These are phyloP conservation scores for Uloborus diversus DNA, from an alignment of 1,140 invertebrate genomes.

Conservation along the genomic window DNA sequence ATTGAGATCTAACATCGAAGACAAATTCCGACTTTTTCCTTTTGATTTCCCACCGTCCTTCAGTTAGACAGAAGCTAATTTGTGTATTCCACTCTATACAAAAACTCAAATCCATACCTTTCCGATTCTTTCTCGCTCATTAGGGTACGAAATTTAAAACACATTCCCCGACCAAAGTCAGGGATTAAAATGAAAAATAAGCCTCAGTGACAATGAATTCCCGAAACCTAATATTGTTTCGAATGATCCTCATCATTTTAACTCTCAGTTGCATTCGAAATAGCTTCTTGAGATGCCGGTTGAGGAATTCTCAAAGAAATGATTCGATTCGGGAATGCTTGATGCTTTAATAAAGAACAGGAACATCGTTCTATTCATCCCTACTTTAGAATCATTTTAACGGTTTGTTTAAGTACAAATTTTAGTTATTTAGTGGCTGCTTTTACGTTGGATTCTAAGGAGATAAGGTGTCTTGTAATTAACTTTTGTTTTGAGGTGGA, in stretches of 20 bases:
- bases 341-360: conserved; percentile 17
- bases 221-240: conserved; percentile 15
- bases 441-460: conserved; percentile 25
- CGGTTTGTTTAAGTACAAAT: conserved; percentile 28
- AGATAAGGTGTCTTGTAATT: conserved; percentile 50
- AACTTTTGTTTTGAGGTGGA: conserved; percentile 38
- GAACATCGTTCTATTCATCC: conserved; percentile 17
- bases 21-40: too few relatives aligned
- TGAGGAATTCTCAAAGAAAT: conserved; percentile 22
- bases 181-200: conserved; percentile 36
- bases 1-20: too few relatives aligned
- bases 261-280: conserved; percentile 11
- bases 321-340: conserved; percentile 3
- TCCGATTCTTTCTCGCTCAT: conserved; percentile 7
- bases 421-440: conserved; percentile 39
- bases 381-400: conserved; percentile 37
- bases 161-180: conserved; percentile 22
- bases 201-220: conserved; percentile 2
- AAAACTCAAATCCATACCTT: not conserved
- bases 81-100: not conserved
- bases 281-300: conserved; percentile 17
- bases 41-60: too few relatives aligned
- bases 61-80: not conserved
- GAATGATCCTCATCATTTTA: conserved; percentile 47
- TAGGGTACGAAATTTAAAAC: conserved; percentile 18